Evolutionary conservation across 30 jellyfish, hydroid and myxozoan genomes (phyloP), one percentile per base, ranked within the genome.

Genomic region (Hydractinia echinata): DNA sequence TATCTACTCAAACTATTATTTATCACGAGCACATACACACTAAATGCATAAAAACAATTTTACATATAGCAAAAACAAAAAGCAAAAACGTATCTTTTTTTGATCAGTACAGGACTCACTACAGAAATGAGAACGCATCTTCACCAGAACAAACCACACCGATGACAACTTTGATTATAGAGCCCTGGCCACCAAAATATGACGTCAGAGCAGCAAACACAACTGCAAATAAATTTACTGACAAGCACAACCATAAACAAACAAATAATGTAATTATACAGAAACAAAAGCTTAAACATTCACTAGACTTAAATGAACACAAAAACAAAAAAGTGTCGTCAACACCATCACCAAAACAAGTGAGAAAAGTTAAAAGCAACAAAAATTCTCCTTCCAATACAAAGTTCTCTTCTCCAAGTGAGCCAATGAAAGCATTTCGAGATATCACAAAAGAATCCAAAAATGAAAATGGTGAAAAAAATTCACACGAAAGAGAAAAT

Each of bases 181-280:
- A 71, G 53, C 60, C 60, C 4, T 71, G 81, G 81, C 9, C 81
- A 3, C 81, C 81, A 71, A 55, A 71, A 30, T 11, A 11, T 58
- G 51, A 64, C 19, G 19, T 13, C 19, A 51, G 39, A 64, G 18
- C 74, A 64, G 74, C 19, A 13, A 64, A 64, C 19, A 7, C 51
- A 64, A 13, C 39, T 64, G 74, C 44, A 0, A 30, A 30, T 1
- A 30, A 30, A 30, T 30, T 2, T 30, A 30, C 44, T 30, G 44
- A 30, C 44, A 30, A 30, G 44, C 44, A 30, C 44, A 30, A 30
- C 44, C 44, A 30, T 30, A 30, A 30, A 30, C 44, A 30, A 30
- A 30, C 44, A 30, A 30, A 30, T 30, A 30, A 30, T 30, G 44
- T 30, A 30, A 30, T 30, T 30, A 30, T 30, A 30, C 44, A 30